Evolutionary conservation across 2,113 vertebrate species (phyloP).

Genomic region (Centropristis striata): DNA sequence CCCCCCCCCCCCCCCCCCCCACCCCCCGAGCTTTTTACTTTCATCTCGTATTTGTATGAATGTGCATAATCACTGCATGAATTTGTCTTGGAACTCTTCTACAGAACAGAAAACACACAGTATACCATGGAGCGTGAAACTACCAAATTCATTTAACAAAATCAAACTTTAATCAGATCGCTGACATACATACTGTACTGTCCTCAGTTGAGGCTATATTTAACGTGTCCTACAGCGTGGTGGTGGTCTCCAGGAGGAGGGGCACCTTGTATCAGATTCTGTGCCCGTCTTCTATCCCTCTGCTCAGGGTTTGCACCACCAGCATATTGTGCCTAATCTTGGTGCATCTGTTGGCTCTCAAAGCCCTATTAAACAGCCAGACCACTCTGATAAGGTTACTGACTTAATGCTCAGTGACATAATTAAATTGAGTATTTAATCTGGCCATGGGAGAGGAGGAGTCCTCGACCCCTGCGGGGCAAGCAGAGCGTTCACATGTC

Average conservation of each 20-base stretch:
- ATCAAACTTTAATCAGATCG: too few relatives aligned
- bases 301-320: constrained; percentile 34
- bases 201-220: constrained; percentile 38
- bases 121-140: not conserved
- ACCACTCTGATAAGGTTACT: constrained; percentile 71
- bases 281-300: constrained; percentile 34
- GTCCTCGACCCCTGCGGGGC: constrained; percentile 31
- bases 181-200: not conserved
- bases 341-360: constrained; percentile 62
- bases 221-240: constrained; percentile 20
- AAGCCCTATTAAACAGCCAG: constrained; percentile 68
- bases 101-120: not conserved
- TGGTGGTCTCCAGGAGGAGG: constrained; percentile 6
- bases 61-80: constrained; percentile 2
- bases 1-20: not conserved
- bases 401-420: constrained; percentile 74
- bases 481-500: constrained; percentile 23
- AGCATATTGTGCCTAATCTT: constrained; percentile 67
- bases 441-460: constrained; percentile 51
- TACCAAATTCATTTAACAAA: not conserved
- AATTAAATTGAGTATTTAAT: constrained; percentile 82
- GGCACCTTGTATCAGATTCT: constrained; percentile 43
- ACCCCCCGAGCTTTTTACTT: not conserved
- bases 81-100: not conserved
- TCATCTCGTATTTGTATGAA: constrained; percentile 13